A percentile compares a stretch with the other conserved stretches of the same genome.
These are phyloP conservation scores for Beris chalybata DNA, from an alignment of 2,888 invertebrate species.

Conservation along the genomic window DNA sequence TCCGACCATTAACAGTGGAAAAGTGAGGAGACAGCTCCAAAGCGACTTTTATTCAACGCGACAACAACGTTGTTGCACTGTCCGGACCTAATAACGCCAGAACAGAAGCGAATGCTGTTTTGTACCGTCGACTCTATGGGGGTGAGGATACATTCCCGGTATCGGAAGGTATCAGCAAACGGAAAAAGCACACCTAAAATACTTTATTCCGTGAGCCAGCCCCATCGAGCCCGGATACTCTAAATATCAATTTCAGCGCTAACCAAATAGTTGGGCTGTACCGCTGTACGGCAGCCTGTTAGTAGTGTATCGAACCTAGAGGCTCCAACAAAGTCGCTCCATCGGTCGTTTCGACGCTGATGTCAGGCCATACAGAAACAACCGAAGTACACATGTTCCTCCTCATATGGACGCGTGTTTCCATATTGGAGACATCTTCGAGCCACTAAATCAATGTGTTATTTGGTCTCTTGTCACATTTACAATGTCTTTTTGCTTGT, in stretches of 20 bases:
- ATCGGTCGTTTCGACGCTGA: too few species aligned
- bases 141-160: too few species aligned
- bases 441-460: slow-evolving; percentile 44
- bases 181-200: slow-evolving; percentile 10
- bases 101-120: slow-evolving; percentile 14
- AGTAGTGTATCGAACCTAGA: too few species aligned
- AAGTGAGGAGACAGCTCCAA: slow-evolving; percentile 14
- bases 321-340: too few species aligned
- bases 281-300: too few species aligned
- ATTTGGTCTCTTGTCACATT: slow-evolving; percentile 44
- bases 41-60: slow-evolving; percentile 18
- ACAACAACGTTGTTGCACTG: slow-evolving; percentile 24
- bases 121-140: background rate
- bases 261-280: slow-evolving; percentile 8
- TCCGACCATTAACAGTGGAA: slow-evolving; percentile 20
- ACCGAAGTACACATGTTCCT: slow-evolving; percentile 42
- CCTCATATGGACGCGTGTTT: slow-evolving; percentile 42
- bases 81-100: slow-evolving; percentile 21
- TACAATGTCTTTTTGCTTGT: slow-evolving; percentile 38
- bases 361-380: slow-evolving; percentile 35
- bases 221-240: slow-evolving; percentile 18
- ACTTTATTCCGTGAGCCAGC: background rate
- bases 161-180: too few species aligned
- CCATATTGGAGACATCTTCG: slow-evolving; percentile 41
- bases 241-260: slow-evolving; percentile 35